Evolutionary conservation across 2,113 vertebrate species (phyloP).

Genomic region (Cnemophilus loriae): DNA sequence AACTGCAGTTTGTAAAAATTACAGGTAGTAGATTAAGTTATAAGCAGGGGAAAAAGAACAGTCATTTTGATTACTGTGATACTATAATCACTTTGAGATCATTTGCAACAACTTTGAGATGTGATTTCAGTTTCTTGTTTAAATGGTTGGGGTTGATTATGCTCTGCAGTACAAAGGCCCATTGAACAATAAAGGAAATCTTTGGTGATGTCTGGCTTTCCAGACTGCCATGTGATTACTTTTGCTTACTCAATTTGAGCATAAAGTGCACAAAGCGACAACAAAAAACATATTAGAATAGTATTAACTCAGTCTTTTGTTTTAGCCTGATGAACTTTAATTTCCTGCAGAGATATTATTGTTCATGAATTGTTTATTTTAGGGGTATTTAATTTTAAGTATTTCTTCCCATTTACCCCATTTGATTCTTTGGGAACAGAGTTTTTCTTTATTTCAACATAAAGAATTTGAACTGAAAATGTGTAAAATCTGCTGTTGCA

Average conservation of each 20-base stretch:
- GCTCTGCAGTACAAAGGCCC: slow-evolving; percentile 1
- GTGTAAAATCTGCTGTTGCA: neutral
- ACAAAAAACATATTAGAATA: neutral
- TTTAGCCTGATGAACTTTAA: neutral
- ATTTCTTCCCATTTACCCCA: neutral
- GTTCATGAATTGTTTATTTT: neutral
- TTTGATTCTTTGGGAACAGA: slow-evolving; percentile 20
- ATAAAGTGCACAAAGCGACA: slow-evolving; percentile 40
- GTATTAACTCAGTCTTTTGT: slow-evolving; percentile 22
- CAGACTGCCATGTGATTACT: slow-evolving; percentile 24
- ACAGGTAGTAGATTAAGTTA: slow-evolving; percentile 28
- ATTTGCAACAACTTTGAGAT: slow-evolving; percentile 23
- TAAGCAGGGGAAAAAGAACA: slow-evolving; percentile 49
- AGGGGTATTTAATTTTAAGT: neutral
- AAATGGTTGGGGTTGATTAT: slow-evolving; percentile 34
- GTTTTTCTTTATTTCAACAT: neutral
- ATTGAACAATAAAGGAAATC: slow-evolving; percentile 44
- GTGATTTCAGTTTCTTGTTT: slow-evolving; percentile 41
- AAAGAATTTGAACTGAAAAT: slow-evolving; percentile 4
- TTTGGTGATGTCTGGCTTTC: slow-evolving; percentile 25
- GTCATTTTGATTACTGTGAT: slow-evolving; percentile 56
- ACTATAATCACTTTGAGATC: slow-evolving; percentile 44
- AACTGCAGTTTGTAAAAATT: slow-evolving; percentile 27
- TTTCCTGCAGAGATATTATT: slow-evolving; percentile 14
- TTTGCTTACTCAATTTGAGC: slow-evolving; percentile 34